Evolutionary conservation across 1,140 invertebrate species (phyloP).

Genomic region (Wiebesia pumilae): DNA sequence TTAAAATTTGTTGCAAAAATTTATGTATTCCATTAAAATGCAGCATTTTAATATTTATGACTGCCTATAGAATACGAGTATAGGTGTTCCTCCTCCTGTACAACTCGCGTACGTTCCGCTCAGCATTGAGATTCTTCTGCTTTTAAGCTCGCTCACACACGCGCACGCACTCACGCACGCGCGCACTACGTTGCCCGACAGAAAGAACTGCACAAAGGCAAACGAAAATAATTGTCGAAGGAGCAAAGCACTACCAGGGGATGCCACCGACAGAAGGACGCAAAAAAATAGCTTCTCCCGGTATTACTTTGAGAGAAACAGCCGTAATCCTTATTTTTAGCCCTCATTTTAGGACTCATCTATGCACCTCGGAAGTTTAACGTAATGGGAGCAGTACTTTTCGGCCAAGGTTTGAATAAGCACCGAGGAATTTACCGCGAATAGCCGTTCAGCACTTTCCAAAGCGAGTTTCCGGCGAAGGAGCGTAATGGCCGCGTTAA

Average conservation of each 20-base stretch:
- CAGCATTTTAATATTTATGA: constrained; percentile 20
- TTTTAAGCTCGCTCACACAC: neutral
- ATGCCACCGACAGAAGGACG: neutral
- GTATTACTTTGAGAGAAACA: neutral
- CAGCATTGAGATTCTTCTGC: neutral
- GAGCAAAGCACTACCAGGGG: neutral
- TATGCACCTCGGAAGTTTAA: neutral
- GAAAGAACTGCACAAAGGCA: neutral
- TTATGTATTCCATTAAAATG: constrained; percentile 28
- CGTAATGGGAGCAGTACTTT: neutral
- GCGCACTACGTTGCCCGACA: too few relatives aligned
- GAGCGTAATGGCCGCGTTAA: too few relatives aligned
- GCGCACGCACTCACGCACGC: too few relatives aligned
- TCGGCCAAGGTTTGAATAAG: too few relatives aligned
- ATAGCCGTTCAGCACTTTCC: too few relatives aligned
- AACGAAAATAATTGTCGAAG: neutral
- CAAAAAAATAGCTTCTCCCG: neutral
- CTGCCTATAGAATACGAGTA: neutral
- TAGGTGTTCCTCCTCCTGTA: neutral
- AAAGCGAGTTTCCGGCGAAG: too few relatives aligned
- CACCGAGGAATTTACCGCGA: too few relatives aligned
- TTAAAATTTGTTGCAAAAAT: constrained; percentile 15
- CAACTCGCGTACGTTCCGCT: neutral
- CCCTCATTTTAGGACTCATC: neutral
- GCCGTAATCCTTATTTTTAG: neutral